phyloP scores from a whole-genome alignment of 1,140 invertebrate genomes.

The Hetaerina americana region DNA sequence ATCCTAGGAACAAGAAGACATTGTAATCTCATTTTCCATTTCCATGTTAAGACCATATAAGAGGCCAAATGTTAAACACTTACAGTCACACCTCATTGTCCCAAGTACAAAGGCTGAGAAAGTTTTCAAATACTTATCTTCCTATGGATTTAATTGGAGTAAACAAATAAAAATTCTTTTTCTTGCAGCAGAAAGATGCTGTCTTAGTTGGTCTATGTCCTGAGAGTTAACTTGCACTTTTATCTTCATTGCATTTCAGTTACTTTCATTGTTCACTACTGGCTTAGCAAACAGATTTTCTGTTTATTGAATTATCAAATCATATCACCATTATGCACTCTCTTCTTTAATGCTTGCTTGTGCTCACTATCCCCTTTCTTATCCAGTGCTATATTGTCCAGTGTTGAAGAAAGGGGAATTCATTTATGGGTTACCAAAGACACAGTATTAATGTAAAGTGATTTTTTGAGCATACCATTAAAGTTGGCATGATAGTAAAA shows the following conservation, averaged over 20 bases:
- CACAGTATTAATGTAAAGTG: too few species aligned
- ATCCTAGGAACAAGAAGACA: not conserved
- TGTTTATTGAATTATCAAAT: not conserved
- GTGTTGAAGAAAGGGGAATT: too few species aligned
- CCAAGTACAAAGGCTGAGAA: not conserved
- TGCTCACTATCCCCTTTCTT: too few species aligned
- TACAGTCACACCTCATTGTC: not conserved
- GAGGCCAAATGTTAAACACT: not conserved
- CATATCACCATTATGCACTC: not conserved
- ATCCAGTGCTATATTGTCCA: too few species aligned
- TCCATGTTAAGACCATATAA: not conserved
- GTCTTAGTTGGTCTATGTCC: not conserved
- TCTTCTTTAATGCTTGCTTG: not conserved
- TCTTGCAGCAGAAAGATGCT: not conserved
- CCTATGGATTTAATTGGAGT: not conserved
- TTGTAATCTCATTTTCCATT: not conserved
- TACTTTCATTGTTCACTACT: not conserved
- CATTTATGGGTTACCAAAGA: too few species aligned
- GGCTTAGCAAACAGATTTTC: not conserved
- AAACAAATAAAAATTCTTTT: not conserved
- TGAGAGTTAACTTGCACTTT: not conserved
- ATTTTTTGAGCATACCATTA: too few species aligned
- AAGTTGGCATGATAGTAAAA: too few species aligned
- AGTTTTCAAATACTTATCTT: not conserved
- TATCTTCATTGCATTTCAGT: not conserved